Conservation (phyloP, 1,140 invertebrate genomes). For the Scylla paramamosain region DNA sequence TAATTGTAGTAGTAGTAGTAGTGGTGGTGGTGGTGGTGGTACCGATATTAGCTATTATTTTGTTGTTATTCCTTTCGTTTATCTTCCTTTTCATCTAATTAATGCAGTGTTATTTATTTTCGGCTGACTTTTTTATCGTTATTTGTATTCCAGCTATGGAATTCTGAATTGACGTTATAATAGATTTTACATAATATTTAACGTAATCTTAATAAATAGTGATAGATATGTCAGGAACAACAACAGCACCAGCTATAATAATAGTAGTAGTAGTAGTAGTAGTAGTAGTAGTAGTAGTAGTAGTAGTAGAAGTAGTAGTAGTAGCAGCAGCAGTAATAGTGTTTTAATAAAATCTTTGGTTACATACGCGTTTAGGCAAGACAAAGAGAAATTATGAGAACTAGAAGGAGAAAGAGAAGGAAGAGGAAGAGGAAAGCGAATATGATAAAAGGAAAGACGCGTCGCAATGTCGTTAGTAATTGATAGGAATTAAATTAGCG, state of each 20-base stretch:
- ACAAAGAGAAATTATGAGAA: neutral
- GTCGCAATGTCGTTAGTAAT: neutral
- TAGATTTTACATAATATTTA: too few relatives aligned
- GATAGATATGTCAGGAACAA: neutral
- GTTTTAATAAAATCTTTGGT: neutral
- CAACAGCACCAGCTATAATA: neutral
- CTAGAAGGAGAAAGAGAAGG: neutral
- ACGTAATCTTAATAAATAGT: neutral
- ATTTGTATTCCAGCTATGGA: too few relatives aligned
- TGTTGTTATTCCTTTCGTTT: too few relatives aligned
- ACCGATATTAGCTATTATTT: neutral
- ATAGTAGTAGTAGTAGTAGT: neutral
- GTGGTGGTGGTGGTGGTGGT: neutral
- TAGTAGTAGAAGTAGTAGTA: neutral
- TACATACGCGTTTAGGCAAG: neutral
- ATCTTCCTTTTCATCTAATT: too few relatives aligned
- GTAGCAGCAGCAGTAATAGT: neutral
- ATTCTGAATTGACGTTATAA: too few relatives aligned
- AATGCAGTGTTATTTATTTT: too few relatives aligned
- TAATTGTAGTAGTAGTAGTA: neutral
- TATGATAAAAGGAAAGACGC: neutral
- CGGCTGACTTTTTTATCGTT: too few relatives aligned
- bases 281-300: slow-evolving; percentile 7
- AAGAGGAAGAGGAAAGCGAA: neutral
- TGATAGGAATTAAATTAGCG: neutral